Conservation (phyloP, 2,113 vertebrate species). For the Paratilapia polleni region DNA sequence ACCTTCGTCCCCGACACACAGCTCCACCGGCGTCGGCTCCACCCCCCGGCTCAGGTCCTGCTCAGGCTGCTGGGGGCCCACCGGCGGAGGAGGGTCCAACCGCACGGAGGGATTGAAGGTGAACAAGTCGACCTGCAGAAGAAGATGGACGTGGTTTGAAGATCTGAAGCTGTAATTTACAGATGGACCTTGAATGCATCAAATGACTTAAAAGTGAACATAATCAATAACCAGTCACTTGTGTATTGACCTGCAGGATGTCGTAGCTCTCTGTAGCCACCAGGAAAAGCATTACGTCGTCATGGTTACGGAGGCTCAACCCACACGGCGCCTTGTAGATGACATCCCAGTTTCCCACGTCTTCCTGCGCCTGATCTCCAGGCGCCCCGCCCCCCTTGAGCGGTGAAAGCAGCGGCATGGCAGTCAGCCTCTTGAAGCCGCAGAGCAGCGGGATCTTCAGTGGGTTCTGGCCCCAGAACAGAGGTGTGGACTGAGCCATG, state of each 20-base stretch:
- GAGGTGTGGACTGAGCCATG: constrained; percentile 35
- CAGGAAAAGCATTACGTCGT: constrained; percentile 87
- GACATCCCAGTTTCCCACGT: constrained; percentile 71
- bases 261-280: constrained; percentile 82
- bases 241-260: constrained; percentile 78
- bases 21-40: constrained; percentile 86
- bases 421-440: constrained; percentile 86
- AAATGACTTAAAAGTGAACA: no score
- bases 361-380: neutral
- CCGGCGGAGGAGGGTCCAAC: constrained; percentile 68
- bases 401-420: constrained; percentile 45
- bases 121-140: constrained; percentile 84
- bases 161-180: neutral
- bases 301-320: constrained; percentile 81
- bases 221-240: neutral
- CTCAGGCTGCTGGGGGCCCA: constrained; percentile 61
- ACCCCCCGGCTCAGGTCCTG: constrained; percentile 88
- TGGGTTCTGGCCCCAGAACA: constrained; percentile 85
- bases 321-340: constrained; percentile 92
- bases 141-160: neutral
- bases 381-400: accelerated
- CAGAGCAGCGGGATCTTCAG: constrained; percentile 86
- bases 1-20: constrained; percentile 79
- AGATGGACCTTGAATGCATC: neutral
- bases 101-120: constrained; percentile 87